Conservation (phyloP, 2,797 vertebrate species). For the Iguana delicatissima region DNA sequence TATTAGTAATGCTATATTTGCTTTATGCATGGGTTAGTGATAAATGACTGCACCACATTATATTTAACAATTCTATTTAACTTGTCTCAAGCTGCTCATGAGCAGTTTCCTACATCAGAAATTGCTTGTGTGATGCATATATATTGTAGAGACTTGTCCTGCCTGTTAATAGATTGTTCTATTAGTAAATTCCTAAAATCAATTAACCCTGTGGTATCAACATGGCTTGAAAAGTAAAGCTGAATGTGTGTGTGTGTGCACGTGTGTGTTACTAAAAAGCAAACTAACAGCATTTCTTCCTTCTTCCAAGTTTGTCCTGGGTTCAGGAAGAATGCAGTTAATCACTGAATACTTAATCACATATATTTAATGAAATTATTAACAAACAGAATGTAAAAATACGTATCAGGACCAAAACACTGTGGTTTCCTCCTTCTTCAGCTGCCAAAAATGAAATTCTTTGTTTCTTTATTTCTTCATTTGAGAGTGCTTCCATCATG, state of each 20-base stretch:
- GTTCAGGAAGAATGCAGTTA: too few species aligned
- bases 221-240: neutral
- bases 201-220: neutral
- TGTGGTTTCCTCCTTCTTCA: too few species aligned
- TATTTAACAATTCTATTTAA: constrained; percentile 53
- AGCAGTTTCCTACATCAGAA: constrained; percentile 13
- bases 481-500: too few species aligned
- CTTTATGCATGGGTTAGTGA: constrained; percentile 38
- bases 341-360: too few species aligned
- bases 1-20: constrained; percentile 31
- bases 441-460: too few species aligned
- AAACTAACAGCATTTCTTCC: neutral
- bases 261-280: neutral
- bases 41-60: constrained; percentile 33
- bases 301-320: too few species aligned
- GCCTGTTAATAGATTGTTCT: neutral
- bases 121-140: neutral
- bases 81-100: constrained; percentile 43
- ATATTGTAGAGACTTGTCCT: neutral
- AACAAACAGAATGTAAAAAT: neutral
- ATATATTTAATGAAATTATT: too few species aligned
- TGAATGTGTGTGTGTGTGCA: neutral
- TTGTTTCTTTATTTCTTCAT: too few species aligned
- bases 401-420: neutral
- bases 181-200: neutral